Evolutionary conservation across 2,888 invertebrate genomes (phyloP).

Genomic region (Habrosyne pyritoides): DNA sequence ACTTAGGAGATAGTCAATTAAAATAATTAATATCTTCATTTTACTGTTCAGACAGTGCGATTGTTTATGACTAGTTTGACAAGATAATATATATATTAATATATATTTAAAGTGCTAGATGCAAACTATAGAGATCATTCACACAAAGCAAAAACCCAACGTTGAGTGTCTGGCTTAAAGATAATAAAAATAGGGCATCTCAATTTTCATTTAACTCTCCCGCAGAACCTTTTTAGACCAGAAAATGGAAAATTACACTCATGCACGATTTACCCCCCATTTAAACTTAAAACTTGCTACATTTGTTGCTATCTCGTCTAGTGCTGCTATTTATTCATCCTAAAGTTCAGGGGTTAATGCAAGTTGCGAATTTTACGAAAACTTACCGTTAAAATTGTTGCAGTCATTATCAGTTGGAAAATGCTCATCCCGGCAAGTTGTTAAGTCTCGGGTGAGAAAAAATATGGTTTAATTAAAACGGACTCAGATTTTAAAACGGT

Average conservation of each 20-base stretch:
- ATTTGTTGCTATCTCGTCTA: background rate
- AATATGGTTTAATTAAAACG: constrained; percentile 8
- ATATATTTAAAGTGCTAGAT: background rate
- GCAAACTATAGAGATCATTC: background rate
- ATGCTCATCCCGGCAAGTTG: constrained; percentile 1
- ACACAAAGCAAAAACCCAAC: background rate
- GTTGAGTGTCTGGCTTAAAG: background rate
- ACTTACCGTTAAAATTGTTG: constrained; percentile 7
- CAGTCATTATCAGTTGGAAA: constrained; percentile 8
- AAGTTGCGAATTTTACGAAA: background rate
- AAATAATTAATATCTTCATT: background rate
- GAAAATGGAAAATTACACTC: constrained; percentile 2
- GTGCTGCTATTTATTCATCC: background rate
- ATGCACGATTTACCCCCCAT: background rate
- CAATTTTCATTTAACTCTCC: background rate
- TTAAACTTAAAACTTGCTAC: background rate
- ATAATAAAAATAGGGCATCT: background rate
- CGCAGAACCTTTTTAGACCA: background rate
- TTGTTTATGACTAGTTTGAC: too few relatives aligned
- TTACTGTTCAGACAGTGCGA: background rate
- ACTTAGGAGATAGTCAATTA: background rate
- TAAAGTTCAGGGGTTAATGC: background rate
- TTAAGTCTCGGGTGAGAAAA: background rate
- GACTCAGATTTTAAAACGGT: background rate
- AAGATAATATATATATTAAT: too few relatives aligned